Percentiles rank a stretch among this genome's conserved stretches.
Evolutionary conservation across 2,113 vertebrate genomes (phyloP).

Genomic region (Donacobius atricapilla): DNA sequence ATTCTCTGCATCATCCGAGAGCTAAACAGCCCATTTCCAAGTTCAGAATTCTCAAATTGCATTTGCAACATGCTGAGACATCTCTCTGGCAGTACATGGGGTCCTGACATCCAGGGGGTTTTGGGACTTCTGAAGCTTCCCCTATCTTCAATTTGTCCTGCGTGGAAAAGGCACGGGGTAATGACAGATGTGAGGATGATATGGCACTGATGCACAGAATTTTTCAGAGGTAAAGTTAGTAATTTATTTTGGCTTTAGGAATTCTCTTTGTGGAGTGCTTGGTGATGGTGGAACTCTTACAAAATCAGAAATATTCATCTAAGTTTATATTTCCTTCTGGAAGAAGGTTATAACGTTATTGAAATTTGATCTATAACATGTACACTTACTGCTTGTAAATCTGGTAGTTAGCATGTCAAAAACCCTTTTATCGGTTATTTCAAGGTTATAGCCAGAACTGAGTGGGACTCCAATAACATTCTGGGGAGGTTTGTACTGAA

Average conservation of each 20-base stretch:
- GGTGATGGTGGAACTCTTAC: not conserved
- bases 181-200: not conserved
- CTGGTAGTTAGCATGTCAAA: not conserved
- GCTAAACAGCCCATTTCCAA: slow-evolving; percentile 14
- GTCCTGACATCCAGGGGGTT: not conserved
- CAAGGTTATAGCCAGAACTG: not conserved
- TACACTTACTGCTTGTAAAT: not conserved
- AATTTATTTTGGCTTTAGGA: not conserved
- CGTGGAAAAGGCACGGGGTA: not conserved
- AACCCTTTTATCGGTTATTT: not conserved
- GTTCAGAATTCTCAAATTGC: slow-evolving; percentile 6
- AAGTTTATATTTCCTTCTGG: not conserved
- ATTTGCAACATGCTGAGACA: not conserved
- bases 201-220: not conserved
- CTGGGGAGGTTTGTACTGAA: not conserved
- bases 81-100: not conserved
- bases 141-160: not conserved
- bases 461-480: not conserved
- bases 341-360: not conserved
- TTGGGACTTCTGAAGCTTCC: not conserved
- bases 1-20: not conserved
- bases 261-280: not conserved
- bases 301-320: not conserved
- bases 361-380: not conserved
- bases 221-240: not conserved